Percentiles rank a stretch among this genome's conserved stretches.
Evolutionary conservation across 2,113 vertebrate genomes (phyloP).

Genomic region (Gallinago jamesoni): DNA sequence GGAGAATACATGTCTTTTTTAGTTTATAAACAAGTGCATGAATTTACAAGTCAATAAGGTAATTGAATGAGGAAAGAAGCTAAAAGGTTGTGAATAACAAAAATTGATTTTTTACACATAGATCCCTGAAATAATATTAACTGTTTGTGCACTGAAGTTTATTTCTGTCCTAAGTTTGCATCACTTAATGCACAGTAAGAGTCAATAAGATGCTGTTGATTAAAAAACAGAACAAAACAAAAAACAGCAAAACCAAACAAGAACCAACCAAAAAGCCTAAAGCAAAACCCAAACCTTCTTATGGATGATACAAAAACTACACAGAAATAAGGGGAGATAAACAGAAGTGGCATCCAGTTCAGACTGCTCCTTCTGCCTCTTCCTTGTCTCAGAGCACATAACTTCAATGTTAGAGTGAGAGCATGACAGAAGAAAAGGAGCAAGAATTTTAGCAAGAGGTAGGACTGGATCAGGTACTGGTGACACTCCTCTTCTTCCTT

Average conservation of each 20-base stretch:
- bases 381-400: not conserved
- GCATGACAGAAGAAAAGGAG: not conserved
- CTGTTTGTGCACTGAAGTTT: not conserved
- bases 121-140: constrained; percentile 32
- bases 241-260: too few relatives aligned
- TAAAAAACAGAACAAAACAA: not conserved
- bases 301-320: not conserved
- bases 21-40: constrained; percentile 47
- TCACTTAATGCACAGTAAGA: not conserved
- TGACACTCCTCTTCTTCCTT: not conserved
- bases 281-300: rapidly evolving
- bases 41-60: constrained; percentile 68
- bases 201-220: not conserved
- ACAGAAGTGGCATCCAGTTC: not conserved
- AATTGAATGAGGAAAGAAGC: constrained; percentile 66
- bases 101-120: constrained; percentile 63
- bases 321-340: not conserved
- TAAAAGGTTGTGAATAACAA: constrained; percentile 59
- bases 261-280: not conserved
- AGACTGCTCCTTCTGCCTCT: rapidly evolving
- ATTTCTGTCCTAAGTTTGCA: not conserved
- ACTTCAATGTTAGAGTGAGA: not conserved
- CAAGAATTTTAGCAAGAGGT: not conserved
- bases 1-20: constrained; percentile 6
- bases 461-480: not conserved